phyloP scores from a whole-genome alignment of 1,140 invertebrate genomes.

The Papilio polytes region DNA sequence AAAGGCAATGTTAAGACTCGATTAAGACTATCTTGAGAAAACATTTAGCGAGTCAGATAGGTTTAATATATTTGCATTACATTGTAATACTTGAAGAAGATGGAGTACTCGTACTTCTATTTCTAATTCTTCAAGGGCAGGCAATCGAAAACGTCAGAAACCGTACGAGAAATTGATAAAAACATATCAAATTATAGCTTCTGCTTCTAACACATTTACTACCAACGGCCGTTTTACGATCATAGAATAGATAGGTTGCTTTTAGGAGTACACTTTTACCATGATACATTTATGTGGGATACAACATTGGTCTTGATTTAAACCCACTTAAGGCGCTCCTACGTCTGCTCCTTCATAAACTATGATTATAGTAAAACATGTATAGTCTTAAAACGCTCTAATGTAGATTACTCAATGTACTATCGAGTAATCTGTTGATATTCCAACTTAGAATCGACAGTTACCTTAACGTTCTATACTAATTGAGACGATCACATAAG shows the following conservation, averaged over 20 bases:
- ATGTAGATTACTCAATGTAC: too few species aligned
- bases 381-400: too few species aligned
- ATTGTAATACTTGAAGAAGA: neutral
- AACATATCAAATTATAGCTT: constrained; percentile 48
- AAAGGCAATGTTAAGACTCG: too few species aligned
- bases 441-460: too few species aligned
- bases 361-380: too few species aligned
- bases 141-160: neutral
- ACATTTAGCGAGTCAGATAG: neutral
- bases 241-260: constrained; percentile 56
- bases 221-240: constrained; percentile 64
- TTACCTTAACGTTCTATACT: too few species aligned
- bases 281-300: constrained; percentile 33
- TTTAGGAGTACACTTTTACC: constrained; percentile 66
- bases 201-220: constrained; percentile 61
- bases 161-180: constrained; percentile 47
- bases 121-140: constrained; percentile 4
- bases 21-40: neutral
- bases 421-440: too few species aligned
- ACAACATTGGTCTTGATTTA: neutral
- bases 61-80: neutral
- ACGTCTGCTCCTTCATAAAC: too few species aligned
- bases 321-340: too few species aligned
- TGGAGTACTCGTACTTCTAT: neutral
- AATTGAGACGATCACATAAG: too few species aligned